Base-by-base conservation (phyloP, 2,113 vertebrate species). In the Brachirus orientalis region DNA sequence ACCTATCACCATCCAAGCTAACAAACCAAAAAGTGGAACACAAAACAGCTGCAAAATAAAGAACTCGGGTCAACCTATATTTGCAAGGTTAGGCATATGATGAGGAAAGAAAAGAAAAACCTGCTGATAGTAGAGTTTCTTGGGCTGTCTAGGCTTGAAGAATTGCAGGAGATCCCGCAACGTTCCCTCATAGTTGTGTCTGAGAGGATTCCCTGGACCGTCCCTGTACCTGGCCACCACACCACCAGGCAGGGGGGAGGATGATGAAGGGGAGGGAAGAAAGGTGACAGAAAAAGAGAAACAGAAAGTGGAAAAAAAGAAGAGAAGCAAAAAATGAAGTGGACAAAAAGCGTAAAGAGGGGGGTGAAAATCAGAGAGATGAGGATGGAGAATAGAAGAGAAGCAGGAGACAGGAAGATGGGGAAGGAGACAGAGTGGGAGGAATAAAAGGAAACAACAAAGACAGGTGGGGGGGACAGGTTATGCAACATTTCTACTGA, bases 81-180 rank as follows among this genome's bases (percentile, higher is more conserved):
- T 28, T 28, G 28, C 2, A 28, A 28, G n/a, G n/a, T n/a, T n/a
- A n/a, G n/a, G n/a, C n/a, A n/a, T n/a, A n/a, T n/a, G n/a, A n/a
- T n/a, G n/a, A n/a, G n/a, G 38, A 40, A 43, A 43, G 40, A n/a
- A 7, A 18, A 41, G 17, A 5, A 19, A 43, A 10, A 99, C 98
- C 95, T 99, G 98, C 90, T 99, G 98, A 89, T 99, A 99, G 88
- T 99, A 99, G 59, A 99, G 96, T 89, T 99, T 99, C 93, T 99
- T 99, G 22, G 97, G 98, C 92, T 99, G 98, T 75, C 98, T 94
- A 59, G 97, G 98, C 80, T 99, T 99, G 92, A 99, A 99, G 94
- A 98, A 99, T 82, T 99, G 98, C 88, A 99, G 95, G 90, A 99
- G 95, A 90, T 99, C 98, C 93, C 97, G 88, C 88, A 99, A 94